Percentiles rank a stretch among this genome's conserved stretches.
Evolutionary conservation across 2,113 vertebrate species (phyloP).

Genomic region (Chionodraco myersi): DNA sequence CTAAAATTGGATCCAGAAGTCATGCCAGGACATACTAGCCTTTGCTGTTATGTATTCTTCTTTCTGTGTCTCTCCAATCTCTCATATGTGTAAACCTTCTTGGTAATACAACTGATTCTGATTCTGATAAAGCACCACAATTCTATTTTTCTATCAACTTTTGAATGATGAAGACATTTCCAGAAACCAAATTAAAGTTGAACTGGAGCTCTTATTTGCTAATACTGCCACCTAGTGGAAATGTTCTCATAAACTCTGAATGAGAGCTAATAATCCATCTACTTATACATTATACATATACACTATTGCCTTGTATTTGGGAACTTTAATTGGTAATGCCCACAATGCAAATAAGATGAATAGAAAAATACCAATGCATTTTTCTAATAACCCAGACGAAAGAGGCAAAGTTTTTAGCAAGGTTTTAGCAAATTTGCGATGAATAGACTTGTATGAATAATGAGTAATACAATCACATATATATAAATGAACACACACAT

Average conservation of each 20-base stretch:
- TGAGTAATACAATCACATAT: background rate
- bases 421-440: background rate
- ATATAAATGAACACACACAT: background rate
- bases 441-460: background rate
- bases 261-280: background rate
- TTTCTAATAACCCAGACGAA: too few species aligned
- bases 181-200: background rate
- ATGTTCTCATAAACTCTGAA: background rate
- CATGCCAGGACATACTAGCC: background rate
- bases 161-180: background rate
- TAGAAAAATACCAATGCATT: background rate
- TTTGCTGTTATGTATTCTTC: background rate
- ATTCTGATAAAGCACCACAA: background rate
- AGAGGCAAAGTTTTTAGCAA: too few species aligned
- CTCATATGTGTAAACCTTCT: too few species aligned
- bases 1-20: background rate
- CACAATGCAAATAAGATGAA: background rate
- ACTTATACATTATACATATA: too few species aligned
- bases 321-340: background rate
- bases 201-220: background rate
- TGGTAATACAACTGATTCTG: too few species aligned
- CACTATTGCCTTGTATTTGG: background rate
- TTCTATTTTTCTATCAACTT: background rate
- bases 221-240: constrained; percentile 46
- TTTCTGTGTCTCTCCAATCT: too few species aligned